Evolutionary conservation across 2,113 vertebrate genomes (phyloP).

Genomic region (Seriola quinqueradiata): DNA sequence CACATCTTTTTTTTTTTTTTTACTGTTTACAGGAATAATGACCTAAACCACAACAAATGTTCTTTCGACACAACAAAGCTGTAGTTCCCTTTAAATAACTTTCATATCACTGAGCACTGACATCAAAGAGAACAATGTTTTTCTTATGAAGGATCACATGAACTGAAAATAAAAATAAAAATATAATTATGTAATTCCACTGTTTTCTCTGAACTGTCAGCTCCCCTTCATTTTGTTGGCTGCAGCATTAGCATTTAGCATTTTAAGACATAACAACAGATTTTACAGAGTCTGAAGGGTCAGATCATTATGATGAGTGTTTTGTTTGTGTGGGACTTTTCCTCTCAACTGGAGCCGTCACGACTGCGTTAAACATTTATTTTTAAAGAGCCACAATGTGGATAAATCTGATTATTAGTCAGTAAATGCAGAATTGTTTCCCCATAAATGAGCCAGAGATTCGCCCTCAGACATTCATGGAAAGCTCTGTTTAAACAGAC

Average conservation of each 20-base stretch:
- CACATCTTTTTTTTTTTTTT: background rate
- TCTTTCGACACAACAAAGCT: slow-evolving; percentile 12
- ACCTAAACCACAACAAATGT: background rate
- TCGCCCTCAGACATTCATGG: background rate
- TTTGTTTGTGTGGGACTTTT: background rate
- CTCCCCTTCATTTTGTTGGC: background rate
- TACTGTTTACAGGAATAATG: background rate
- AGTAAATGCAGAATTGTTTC: background rate
- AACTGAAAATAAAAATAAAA: background rate
- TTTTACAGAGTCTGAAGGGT: background rate
- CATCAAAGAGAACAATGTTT: background rate
- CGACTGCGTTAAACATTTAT: background rate
- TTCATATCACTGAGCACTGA: background rate
- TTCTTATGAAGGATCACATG: background rate
- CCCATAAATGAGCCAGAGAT: background rate
- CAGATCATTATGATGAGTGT: background rate
- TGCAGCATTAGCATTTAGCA: background rate
- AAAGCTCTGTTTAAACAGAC: background rate
- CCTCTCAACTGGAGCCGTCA: background rate
- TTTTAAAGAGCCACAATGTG: background rate
- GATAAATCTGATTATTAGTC: background rate
- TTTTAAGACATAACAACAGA: background rate
- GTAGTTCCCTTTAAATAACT: background rate
- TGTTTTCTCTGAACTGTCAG: background rate
- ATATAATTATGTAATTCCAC: background rate